Conservation (phyloP, 2,888 invertebrate species). For the Xylocampa areola region DNA sequence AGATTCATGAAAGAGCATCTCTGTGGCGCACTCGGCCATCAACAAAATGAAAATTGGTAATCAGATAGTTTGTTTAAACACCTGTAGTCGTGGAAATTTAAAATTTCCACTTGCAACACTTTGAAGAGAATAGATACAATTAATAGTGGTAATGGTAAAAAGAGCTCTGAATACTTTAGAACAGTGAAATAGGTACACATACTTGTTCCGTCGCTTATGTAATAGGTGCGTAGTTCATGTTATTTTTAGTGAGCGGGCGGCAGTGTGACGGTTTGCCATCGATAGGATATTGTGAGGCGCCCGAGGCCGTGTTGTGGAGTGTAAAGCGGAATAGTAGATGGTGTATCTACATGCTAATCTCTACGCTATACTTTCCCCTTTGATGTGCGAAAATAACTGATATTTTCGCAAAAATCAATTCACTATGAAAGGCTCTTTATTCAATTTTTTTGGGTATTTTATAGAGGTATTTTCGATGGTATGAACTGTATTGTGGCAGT, state of each 20-base stretch:
- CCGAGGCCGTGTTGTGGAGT: slow-evolving; percentile 61
- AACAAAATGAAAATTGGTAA: too few species aligned
- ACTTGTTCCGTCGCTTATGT: neutral
- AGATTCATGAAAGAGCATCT: too few species aligned
- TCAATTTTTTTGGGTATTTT: slow-evolving; percentile 3
- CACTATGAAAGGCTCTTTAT: slow-evolving; percentile 17
- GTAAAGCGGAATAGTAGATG: slow-evolving; percentile 57
- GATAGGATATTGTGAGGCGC: slow-evolving; percentile 54
- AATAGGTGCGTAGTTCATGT: slow-evolving; percentile 9
- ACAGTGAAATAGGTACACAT: neutral
- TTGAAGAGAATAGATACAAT: too few species aligned
- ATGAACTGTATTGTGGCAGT: too few species aligned
- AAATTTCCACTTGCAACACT: too few species aligned
- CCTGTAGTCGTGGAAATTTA: too few species aligned
- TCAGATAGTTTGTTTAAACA: too few species aligned
- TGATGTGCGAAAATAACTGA: slow-evolving; percentile 45
- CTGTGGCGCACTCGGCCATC: too few species aligned
- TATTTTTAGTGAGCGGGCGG: slow-evolving; percentile 18
- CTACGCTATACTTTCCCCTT: slow-evolving; percentile 41
- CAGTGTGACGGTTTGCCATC: slow-evolving; percentile 38
- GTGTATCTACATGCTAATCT: slow-evolving; percentile 60
- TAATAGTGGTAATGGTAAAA: too few species aligned
- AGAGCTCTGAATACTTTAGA: too few species aligned
- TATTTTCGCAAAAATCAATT: slow-evolving; percentile 37
- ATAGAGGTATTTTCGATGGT: neutral